Evolutionary conservation across 2,888 invertebrate species (phyloP), one percentile per base, ranked within the genome.

Genomic region (Luperina nickerlii): DNA sequence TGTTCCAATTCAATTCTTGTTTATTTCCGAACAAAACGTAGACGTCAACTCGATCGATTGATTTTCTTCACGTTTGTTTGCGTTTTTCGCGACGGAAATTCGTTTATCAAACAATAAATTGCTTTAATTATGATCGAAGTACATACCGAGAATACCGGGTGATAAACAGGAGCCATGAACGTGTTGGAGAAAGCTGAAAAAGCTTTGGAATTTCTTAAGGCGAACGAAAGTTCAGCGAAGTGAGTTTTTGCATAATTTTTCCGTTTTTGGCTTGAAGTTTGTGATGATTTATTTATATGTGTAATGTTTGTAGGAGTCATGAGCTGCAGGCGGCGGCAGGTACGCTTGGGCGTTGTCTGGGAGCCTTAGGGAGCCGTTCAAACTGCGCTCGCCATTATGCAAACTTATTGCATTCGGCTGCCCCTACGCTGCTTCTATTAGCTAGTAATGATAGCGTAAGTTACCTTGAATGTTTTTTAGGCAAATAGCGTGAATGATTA

Each of bases 381-480:
- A 96, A 95, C 82, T 96, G 94, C 83, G 93, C 96, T 60, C 92
- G 95, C 48, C 96, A 96, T 87, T 97, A 96, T 89, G 94, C 95
- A 27, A 96, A 96, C 88, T 92, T 97, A 74, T 88, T 97, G 2
- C 95, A 96, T 78, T 91, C 95, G 2, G 94, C 97, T 2, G 92
- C 95, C 74, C 97, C 97, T 51, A 95, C 94, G 20, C 90, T 97
- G 74, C 92, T 97, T n/a, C 90, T 93, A 74, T 91, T 97, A 86
- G 96, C 97, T 48, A 96, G 97, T 78, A 95, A 97, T 89, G 95
- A 96, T 66, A 97, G 96, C 88, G 97, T 97, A 92, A 96, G 97
- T 95, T 86, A 87, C 86, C 82, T 85, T 87, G 75, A 78, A 45
- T 74, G 20, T 82, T 86, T 78, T 75, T 74, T 86, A 82, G 60